These are phyloP conservation scores for Aphaenogaster ashmeadi DNA, from an alignment of 1,140 invertebrate genomes.

Conservation along the genomic window DNA sequence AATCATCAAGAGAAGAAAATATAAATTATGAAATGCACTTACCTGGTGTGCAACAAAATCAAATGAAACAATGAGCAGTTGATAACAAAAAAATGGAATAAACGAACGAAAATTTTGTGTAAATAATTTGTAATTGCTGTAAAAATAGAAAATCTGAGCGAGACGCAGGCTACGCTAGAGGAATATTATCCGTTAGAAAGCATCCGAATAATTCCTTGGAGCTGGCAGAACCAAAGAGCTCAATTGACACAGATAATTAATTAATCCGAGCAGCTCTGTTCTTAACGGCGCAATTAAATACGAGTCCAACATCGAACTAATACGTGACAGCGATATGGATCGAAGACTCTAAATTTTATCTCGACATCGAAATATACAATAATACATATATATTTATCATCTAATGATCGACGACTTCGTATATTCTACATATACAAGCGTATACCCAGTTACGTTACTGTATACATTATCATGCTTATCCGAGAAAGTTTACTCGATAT, in stretches of 20 bases:
- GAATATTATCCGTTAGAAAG: constrained; percentile 10
- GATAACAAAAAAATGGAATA: neutral
- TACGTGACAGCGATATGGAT: constrained; percentile 21
- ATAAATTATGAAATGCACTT: constrained; percentile 50
- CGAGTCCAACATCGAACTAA: neutral
- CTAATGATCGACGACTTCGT: constrained; percentile 53
- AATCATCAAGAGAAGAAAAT: neutral
- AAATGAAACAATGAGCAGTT: neutral
- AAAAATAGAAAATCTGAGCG: constrained; percentile 36
- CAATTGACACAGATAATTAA: constrained; percentile 64
- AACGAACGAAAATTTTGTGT: neutral
- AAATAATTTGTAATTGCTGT: constrained; percentile 47
- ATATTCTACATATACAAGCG: constrained; percentile 58
- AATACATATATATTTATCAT: constrained; percentile 33
- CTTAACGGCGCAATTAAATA: constrained; percentile 1
- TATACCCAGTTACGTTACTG: constrained; percentile 53
- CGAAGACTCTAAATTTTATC: constrained; percentile 6
- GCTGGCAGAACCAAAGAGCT: neutral
- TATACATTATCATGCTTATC: constrained; percentile 26
- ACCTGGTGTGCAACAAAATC: constrained; percentile 16
- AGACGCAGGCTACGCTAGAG: neutral
- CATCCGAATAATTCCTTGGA: neutral
- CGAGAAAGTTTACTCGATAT: neutral
- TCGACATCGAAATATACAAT: constrained; percentile 35
- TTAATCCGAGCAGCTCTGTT: constrained; percentile 26